Evolutionary conservation across 1,140 invertebrate species (phyloP), one percentile per base, ranked within the genome.

Genomic region (Globodera rostochiensis): DNA sequence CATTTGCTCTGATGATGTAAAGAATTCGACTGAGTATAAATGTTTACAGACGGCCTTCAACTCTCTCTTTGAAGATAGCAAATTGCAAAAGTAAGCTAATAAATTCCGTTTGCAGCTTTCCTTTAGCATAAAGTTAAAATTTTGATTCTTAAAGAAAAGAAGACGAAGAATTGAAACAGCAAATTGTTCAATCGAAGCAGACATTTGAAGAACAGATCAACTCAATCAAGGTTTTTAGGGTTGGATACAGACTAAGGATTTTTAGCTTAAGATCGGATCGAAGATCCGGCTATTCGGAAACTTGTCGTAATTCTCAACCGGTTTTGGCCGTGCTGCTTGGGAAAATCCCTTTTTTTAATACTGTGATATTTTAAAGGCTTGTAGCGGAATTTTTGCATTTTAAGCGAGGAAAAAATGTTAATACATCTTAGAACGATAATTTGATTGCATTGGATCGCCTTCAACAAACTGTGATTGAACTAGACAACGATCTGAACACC

Each of bases 401-500:
- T 15, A 53, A 53, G 45, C 49, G 19, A 15, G 19, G 13, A 15
- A 15, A 19, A 46, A 6, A 15, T 77, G 71, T 53, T 19, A 47
- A 47, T 80, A 25, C 8, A 15, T 70, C 84, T 46, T 25, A 85
- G 84, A 53, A 81, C 50, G 84, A 85, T 21, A 74, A 80, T 45
- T 76, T 71, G 6, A 75, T 67, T 19, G 84, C 82, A 13, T 74
- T 78, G 73, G 81, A 87, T 49, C 73, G 84, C 15, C 71, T 85
- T 50, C 74, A 86, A 71, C 84, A 85, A 75, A 85, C 86, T 19
- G 49, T 87, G 19, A 19, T 74, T n/a, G 77, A 84, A 50, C 45
- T 85, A 45, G 82, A 73, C 70, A 64, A 60, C 21, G 74, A 85
- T 21, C 57, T 85, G 50, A 79, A 87, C 46, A 45, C 53, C 7